A percentile compares a stretch with the other conserved stretches of the same genome.
Evolutionary conservation across 2,797 vertebrate genomes (phyloP).

Genomic region (Argya squamiceps): DNA sequence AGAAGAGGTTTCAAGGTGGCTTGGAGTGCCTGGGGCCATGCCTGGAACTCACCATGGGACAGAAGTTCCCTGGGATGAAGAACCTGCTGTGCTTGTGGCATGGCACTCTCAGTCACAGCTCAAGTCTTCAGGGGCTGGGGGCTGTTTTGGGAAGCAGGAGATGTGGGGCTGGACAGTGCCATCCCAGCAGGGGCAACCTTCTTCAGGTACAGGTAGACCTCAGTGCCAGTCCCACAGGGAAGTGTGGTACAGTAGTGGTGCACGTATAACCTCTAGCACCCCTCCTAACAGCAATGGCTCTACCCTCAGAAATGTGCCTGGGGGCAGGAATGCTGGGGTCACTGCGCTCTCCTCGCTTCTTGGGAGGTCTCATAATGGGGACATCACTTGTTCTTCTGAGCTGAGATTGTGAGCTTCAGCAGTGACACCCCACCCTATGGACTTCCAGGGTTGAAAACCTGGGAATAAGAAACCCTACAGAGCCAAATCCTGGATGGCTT

Average conservation of each 20-base stretch:
- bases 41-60: rapidly evolving
- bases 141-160: neutral
- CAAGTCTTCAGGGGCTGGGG: rapidly evolving
- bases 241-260: rapidly evolving
- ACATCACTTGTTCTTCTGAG: rapidly evolving
- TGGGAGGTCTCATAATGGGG: neutral
- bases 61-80: neutral
- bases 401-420: neutral
- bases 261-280: rapidly evolving
- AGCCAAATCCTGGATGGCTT: neutral
- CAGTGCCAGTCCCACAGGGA: neutral
- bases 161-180: neutral
- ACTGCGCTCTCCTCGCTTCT: rapidly evolving
- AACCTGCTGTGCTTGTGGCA: neutral
- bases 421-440: neutral
- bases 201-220: neutral
- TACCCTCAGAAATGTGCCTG: neutral
- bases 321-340: neutral
- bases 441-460: neutral
- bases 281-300: neutral
- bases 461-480: neutral
- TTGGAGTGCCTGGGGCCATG: neutral
- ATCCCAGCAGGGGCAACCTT: neutral
- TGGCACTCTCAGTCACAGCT: rapidly evolving
- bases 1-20: neutral